Conservation (phyloP, 35 echinoderm and acorn worm species). For the Antedon bifida region DNA sequence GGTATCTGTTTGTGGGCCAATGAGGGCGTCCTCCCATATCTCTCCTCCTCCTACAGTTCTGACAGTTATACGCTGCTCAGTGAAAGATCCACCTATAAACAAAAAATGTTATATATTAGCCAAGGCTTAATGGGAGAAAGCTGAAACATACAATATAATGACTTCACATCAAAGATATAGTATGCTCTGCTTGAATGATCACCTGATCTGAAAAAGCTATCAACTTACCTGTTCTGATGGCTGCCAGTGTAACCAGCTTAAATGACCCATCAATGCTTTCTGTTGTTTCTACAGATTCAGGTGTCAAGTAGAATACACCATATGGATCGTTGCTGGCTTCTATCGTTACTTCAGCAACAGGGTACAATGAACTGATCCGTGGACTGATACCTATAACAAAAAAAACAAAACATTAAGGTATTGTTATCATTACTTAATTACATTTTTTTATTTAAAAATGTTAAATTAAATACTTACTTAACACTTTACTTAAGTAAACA, state of each 20-base stretch:
- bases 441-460: too few species aligned
- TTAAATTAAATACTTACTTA: too few species aligned
- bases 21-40: slow-evolving; percentile 39
- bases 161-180: too few species aligned
- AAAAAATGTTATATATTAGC: too few species aligned
- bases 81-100: slow-evolving; percentile 37
- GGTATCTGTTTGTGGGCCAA: slow-evolving; percentile 26
- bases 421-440: too few species aligned
- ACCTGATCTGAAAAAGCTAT: too few species aligned
- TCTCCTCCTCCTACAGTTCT: slow-evolving; percentile 91
- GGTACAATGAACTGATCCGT: slow-evolving; percentile 36
- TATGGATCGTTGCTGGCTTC: slow-evolving; percentile 85
- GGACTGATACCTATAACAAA: slow-evolving; percentile 38
- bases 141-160: too few species aligned
- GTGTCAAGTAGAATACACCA: slow-evolving; percentile 64
- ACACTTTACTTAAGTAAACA: too few species aligned
- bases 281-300: slow-evolving; percentile 27
- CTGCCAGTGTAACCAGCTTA: slow-evolving; percentile 43
- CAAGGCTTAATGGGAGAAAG: too few species aligned
- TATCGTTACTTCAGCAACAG: slow-evolving; percentile 55
- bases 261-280: slow-evolving; percentile 37
- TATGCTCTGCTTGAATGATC: too few species aligned
- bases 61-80: slow-evolving; percentile 31
- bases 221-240: slow-evolving; percentile 57
- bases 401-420: neutral